Conservation (phyloP, 2,888 invertebrate species). For the Sphaerophoria rueppellii region DNA sequence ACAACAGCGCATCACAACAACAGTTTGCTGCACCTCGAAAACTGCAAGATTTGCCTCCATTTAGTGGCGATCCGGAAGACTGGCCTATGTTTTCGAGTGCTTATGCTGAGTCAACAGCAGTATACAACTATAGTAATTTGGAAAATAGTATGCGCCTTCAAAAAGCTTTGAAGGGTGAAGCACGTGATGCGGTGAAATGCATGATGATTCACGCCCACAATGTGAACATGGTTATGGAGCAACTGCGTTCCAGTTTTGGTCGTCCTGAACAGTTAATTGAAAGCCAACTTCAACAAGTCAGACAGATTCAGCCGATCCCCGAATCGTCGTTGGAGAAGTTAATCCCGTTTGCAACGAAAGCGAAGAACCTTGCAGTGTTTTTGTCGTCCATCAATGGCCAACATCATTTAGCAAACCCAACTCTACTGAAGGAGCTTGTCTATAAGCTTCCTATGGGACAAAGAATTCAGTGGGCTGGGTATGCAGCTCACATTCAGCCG, state of each 20-base stretch:
- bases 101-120: conserved; percentile 61
- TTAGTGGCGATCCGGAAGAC: conserved; percentile 60
- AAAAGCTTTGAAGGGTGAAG: conserved; percentile 42
- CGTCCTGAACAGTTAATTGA: conserved; percentile 61
- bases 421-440: conserved; percentile 24
- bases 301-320: conserved; percentile 31
- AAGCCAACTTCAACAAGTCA: conserved; percentile 37
- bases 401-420: conserved; percentile 47
- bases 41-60: conserved; percentile 57
- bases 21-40: conserved; percentile 32
- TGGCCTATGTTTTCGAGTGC: conserved; percentile 69
- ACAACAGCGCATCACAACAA: conserved; percentile 17
- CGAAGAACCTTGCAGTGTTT: conserved; percentile 47
- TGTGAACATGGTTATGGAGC: conserved; percentile 53
- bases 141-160: conserved; percentile 69
- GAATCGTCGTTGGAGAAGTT: conserved; percentile 46
- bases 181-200: conserved; percentile 41
- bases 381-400: no score
- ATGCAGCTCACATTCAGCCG: conserved; percentile 31
- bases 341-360: conserved; percentile 41
- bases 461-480: conserved; percentile 55
- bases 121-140: conserved; percentile 55
- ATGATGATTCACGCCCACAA: conserved; percentile 58
- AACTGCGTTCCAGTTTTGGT: conserved; percentile 48
- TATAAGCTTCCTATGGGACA: conserved; percentile 2